Percentiles rank a stretch among this genome's conserved stretches.
Conservation (phyloP, 2,113 vertebrate species). For the Panthera uncia region DNA sequence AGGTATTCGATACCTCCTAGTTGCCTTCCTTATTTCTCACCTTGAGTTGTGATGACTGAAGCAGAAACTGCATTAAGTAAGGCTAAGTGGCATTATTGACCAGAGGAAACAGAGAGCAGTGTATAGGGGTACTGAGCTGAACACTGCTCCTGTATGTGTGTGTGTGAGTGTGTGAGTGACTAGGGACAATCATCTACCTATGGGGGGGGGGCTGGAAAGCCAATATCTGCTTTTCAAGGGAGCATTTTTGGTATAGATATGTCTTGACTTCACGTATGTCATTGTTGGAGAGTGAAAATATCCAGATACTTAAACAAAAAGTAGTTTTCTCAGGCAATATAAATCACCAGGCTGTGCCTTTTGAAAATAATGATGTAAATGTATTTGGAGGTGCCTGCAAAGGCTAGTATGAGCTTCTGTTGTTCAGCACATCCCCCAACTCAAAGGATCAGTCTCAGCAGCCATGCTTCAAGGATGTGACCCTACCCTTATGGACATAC, state of each 20-base stretch:
- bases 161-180: not conserved
- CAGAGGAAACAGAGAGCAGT: not conserved
- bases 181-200: not conserved
- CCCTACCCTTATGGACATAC: not conserved
- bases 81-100: not conserved
- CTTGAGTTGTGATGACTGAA: slow-evolving; percentile 40
- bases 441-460: not conserved
- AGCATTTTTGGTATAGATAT: not conserved
- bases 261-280: not conserved
- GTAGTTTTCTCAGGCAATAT: not conserved
- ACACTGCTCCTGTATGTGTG: rapidly evolving
- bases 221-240: not conserved
- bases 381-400: not conserved
- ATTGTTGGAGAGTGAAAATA: not conserved
- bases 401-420: not conserved
- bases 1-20: not conserved
- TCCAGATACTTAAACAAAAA: not conserved
- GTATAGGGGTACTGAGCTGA: not conserved
- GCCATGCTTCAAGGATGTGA: not conserved
- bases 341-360: not conserved
- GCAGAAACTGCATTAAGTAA: not conserved
- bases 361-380: not conserved
- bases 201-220: not conserved
- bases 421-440: not conserved
- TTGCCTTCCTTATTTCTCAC: not conserved